Evolutionary conservation across 2,888 invertebrate genomes (phyloP), one percentile per base, ranked within the genome.

Genomic region (Lochmaea crataegi): DNA sequence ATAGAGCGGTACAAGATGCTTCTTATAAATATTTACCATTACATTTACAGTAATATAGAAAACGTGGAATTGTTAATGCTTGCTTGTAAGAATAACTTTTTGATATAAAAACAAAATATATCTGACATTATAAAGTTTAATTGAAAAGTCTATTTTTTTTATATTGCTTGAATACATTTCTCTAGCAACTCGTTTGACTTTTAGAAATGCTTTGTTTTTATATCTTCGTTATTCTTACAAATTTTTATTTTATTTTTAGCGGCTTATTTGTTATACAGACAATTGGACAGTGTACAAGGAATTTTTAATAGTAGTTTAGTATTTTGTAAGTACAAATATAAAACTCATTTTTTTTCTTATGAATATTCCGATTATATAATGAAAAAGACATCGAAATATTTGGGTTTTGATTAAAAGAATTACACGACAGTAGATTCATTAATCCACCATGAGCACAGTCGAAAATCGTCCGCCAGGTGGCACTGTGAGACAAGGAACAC

Each of bases 1-100:
- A 65, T 68, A 69, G 45, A n/a, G 67, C 58, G 72, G 67, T 68
- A 56, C 72, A 26, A 51, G 42, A 16, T 32, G 48, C 61, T 60
- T 60, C 58, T 60, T 58, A n/a, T 4, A 58, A 57, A 26, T 22
- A 68, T 58, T 66, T n/a, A 45, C 14, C 12, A 14, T 58, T 22
- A 18, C 14, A 48, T 12, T 48, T n/a, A 56, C 7, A 38, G 32
- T 38, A 48, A 45, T 32, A 65, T 51, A 38, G 42, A 22, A 45
- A 18, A 2, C 22, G 9, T 26, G 58, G 58, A 32, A 58, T 16
- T 53, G 18, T 10, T 16, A 53, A 10, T 18, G 48, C 48, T 48
- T 48, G 14, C 48, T n/a, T 7, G 48, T 48, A n/a, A n/a, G 14
- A 7, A 14, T 5, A 14, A n/a, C 14, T 3, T 14, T n/a, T 14